phyloP scores from a whole-genome alignment of 2,113 vertebrate genomes.

The Anthoscopus minutus region DNA sequence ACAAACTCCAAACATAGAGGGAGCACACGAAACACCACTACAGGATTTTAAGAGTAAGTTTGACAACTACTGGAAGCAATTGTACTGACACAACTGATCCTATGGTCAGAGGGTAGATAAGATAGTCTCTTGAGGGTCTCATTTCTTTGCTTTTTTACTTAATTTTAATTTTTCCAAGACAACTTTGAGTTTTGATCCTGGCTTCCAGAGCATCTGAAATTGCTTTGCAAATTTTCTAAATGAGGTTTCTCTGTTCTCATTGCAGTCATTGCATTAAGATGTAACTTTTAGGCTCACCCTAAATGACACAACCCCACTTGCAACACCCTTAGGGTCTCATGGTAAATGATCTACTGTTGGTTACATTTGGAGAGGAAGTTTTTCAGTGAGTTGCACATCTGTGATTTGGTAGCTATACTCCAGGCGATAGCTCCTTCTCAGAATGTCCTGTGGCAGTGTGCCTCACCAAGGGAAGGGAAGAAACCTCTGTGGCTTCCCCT shows the following conservation, averaged over 20 bases:
- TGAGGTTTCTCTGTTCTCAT: background rate
- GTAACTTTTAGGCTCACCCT: background rate
- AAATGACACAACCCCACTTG: background rate
- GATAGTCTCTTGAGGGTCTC: background rate
- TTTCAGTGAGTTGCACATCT: rapidly evolving
- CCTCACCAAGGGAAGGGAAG: background rate
- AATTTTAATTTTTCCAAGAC: background rate
- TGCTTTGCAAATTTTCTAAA: background rate
- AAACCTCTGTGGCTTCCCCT: background rate
- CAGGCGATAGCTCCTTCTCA: background rate
- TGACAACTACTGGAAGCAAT: background rate
- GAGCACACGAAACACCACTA: background rate
- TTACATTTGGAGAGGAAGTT: background rate
- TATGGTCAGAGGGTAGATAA: background rate
- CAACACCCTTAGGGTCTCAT: background rate
- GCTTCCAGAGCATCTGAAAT: background rate
- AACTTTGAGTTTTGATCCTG: background rate
- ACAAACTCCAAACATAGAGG: background rate
- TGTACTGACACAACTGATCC: background rate
- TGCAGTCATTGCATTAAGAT: background rate
- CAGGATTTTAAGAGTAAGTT: background rate
- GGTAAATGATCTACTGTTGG: background rate
- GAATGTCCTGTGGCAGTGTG: background rate
- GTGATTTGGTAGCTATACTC: background rate
- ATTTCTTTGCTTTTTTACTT: background rate